These are phyloP conservation scores for Eumaeus atala DNA, from an alignment of 1,140 invertebrate genomes.

Conservation along the genomic window DNA sequence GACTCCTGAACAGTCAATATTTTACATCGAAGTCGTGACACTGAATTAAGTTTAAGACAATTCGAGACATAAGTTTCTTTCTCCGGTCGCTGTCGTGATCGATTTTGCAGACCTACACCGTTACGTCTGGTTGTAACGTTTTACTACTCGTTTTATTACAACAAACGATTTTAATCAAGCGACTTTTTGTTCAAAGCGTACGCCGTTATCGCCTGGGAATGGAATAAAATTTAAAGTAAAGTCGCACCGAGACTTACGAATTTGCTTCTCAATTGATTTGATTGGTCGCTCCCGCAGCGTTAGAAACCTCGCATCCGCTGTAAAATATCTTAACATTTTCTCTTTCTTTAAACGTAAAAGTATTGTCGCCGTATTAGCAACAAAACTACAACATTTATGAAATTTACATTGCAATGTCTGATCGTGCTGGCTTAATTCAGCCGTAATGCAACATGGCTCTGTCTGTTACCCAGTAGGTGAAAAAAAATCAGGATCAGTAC, in stretches of 20 bases:
- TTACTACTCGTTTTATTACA: conserved; percentile 71
- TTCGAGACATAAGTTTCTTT: conserved; percentile 25
- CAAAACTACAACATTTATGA: too few relatives aligned
- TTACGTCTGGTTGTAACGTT: conserved; percentile 67
- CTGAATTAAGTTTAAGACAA: conserved; percentile 19
- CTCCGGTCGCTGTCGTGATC: conserved; percentile 63
- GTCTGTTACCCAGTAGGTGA: too few relatives aligned
- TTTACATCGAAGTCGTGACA: conserved; percentile 35
- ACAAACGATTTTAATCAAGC: conserved; percentile 74
- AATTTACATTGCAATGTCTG: too few relatives aligned
- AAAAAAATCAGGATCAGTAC: too few relatives aligned
- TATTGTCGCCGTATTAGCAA: too few relatives aligned
- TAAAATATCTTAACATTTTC: too few relatives aligned
- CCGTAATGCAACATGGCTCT: too few relatives aligned
- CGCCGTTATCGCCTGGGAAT: conserved; percentile 55
- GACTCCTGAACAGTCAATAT: conserved; percentile 41
- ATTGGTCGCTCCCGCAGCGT: conserved; percentile 35
- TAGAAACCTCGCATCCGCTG: too few relatives aligned
- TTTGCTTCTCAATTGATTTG: conserved; percentile 62
- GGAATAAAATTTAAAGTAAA: conserved; percentile 62
- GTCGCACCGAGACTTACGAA: conserved; percentile 56
- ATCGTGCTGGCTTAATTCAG: too few relatives aligned
- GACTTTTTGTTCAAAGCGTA: conserved; percentile 64
- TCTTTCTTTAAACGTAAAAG: too few relatives aligned
- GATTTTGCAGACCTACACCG: conserved; percentile 63